Evolutionary conservation across 2,888 invertebrate genomes (phyloP).

Genomic region (Agrochola macilenta): DNA sequence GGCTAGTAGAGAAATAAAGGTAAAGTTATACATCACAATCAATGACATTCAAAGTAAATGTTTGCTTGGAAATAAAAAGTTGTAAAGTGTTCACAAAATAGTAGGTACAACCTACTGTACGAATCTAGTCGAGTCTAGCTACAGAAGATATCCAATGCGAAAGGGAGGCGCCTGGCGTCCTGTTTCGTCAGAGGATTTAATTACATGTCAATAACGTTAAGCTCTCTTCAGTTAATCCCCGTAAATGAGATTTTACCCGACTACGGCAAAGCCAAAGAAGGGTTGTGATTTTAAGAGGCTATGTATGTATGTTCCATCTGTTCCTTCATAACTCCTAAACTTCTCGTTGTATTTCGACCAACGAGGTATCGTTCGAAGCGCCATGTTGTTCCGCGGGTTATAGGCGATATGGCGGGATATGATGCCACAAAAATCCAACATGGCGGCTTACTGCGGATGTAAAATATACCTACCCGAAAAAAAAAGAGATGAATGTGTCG

Average conservation of each 20-base stretch:
- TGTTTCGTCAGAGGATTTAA: neutral
- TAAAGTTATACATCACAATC: neutral
- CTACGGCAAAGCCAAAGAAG: too few species aligned
- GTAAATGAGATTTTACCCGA: neutral
- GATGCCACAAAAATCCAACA: too few species aligned
- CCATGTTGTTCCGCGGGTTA: too few species aligned
- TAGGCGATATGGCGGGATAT: too few species aligned
- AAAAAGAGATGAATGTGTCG: too few species aligned
- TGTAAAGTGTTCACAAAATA: neutral
- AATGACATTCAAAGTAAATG: neutral
- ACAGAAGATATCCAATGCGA: neutral
- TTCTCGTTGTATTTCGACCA: too few species aligned
- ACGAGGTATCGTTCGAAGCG: too few species aligned
- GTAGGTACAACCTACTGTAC: neutral
- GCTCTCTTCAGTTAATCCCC: neutral
- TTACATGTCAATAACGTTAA: conserved; percentile 15
- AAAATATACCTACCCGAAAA: too few species aligned
- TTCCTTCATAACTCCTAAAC: too few species aligned
- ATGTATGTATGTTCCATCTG: too few species aligned
- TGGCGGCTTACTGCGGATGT: too few species aligned
- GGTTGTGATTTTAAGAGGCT: too few species aligned
- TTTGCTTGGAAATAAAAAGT: neutral
- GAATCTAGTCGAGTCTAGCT: neutral
- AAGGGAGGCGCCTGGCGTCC: neutral
- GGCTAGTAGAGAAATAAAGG: neutral